These are phyloP conservation scores for Thalassophryne amazonica DNA, from an alignment of 2,797 vertebrate genomes.

Conservation along the genomic window DNA sequence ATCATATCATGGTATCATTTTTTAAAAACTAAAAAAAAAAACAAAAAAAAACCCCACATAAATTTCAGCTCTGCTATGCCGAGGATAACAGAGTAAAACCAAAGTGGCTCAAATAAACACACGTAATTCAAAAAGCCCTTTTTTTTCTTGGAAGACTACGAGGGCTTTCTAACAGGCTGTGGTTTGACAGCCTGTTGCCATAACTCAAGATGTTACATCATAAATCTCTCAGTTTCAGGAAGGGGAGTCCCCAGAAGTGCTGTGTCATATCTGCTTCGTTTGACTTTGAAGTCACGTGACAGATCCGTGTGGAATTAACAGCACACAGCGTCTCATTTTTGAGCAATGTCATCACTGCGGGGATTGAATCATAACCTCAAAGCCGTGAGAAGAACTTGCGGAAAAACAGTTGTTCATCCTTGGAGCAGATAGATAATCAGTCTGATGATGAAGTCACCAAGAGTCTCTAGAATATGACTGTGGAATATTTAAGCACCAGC, in stretches of 20 bases:
- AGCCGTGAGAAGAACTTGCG: constrained; percentile 1
- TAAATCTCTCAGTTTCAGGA: constrained; percentile 16
- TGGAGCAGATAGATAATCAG: constrained; percentile 1
- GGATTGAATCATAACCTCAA: constrained; percentile 38
- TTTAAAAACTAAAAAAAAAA: too few relatives aligned
- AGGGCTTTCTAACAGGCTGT: constrained; percentile 40
- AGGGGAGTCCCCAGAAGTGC: constrained; percentile 58
- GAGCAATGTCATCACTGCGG: background rate
- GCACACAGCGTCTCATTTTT: constrained; percentile 32
- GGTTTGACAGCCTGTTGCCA: constrained; percentile 41
- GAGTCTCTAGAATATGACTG: too few relatives aligned
- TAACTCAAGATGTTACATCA: constrained; percentile 50
- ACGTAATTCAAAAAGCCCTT: constrained; percentile 7
- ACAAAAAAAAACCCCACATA: too few relatives aligned
- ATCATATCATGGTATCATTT: too few relatives aligned
- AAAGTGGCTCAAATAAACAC: too few relatives aligned
- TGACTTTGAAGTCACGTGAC: background rate
- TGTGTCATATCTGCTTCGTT: constrained; percentile 37
- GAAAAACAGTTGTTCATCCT: constrained; percentile 42
- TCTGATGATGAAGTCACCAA: constrained; percentile 36
- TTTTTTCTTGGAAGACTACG: constrained; percentile 16
- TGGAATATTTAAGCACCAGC: too few relatives aligned
- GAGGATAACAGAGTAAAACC: too few relatives aligned
- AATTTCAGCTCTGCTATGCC: too few relatives aligned
- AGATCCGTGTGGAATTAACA: constrained; percentile 12